Evolutionary conservation across 30 jellyfish, hydroid and myxozoan species (phyloP).

Genomic region (Cassiopea xamachana): DNA sequence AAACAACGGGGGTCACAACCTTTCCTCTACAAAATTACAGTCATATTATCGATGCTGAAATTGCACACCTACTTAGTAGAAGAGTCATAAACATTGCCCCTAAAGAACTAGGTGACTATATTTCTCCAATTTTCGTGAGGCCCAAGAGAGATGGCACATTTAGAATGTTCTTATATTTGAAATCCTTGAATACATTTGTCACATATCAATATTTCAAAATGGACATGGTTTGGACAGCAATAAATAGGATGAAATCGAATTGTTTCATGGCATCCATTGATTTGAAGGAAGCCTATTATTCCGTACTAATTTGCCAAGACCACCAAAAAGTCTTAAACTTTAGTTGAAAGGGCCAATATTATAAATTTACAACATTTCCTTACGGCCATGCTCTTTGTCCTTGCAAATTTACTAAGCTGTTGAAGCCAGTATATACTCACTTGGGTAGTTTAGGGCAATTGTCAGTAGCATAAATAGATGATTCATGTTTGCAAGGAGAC

Average conservation of each 20-base stretch:
- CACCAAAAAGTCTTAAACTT: background rate
- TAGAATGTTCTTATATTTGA: slow-evolving; percentile 30
- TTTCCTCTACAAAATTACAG: background rate
- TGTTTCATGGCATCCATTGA: slow-evolving; percentile 22
- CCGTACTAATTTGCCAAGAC: slow-evolving; percentile 1
- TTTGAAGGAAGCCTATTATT: slow-evolving; percentile 15
- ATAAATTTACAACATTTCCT: background rate
- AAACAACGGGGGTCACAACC: background rate
- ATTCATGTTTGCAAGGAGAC: slow-evolving; percentile 13
- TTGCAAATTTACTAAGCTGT: slow-evolving; percentile 19
- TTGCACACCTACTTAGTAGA: background rate
- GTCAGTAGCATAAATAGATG: slow-evolving; percentile 42
- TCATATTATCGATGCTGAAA: background rate
- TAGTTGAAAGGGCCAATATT: slow-evolving; percentile 5
- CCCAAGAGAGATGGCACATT: slow-evolving; percentile 43
- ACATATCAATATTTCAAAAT: slow-evolving; percentile 26
- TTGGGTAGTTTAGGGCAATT: slow-evolving; percentile 28
- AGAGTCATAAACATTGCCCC: background rate
- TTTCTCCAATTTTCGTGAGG: slow-evolving; percentile 28
- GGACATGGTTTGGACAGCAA: slow-evolving; percentile 22
- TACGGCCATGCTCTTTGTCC: background rate
- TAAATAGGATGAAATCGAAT: slow-evolving; percentile 4
- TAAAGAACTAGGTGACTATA: background rate
- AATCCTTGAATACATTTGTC: slow-evolving; percentile 20
- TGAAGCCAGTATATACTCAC: slow-evolving; percentile 22